These are phyloP conservation scores for Adelges cooleyi DNA, from an alignment of 1,140 invertebrate species.

Conservation along the genomic window DNA sequence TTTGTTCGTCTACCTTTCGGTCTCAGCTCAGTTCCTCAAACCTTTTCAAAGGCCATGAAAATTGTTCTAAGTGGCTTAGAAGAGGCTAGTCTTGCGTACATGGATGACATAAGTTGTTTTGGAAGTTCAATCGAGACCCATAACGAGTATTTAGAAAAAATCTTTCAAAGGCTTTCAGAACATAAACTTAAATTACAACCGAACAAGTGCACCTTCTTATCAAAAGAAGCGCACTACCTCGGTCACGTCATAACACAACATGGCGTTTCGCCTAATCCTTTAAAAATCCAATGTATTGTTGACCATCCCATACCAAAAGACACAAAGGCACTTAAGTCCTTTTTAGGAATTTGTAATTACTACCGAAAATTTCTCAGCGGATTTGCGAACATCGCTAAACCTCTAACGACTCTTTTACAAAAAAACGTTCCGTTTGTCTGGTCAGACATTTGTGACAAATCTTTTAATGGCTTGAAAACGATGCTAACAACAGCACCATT, in stretches of 20 bases:
- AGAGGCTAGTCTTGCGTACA: too few relatives aligned
- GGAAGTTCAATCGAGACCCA: too few relatives aligned
- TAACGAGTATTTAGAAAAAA: too few relatives aligned
- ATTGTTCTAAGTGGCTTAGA: too few relatives aligned
- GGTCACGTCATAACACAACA: conserved; percentile 37
- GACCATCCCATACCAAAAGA: conserved; percentile 36
- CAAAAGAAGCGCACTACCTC: conserved; percentile 34
- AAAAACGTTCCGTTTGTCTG: conserved; percentile 32
- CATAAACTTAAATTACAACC: conserved; percentile 24
- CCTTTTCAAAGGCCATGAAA: conserved; percentile 38
- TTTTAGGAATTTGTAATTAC: conserved; percentile 40
- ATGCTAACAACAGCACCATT: conserved; percentile 30
- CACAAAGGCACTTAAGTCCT: conserved; percentile 37
- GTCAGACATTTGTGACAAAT: not conserved
- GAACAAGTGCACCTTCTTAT: conserved; percentile 36
- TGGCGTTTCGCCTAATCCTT: conserved; percentile 36
- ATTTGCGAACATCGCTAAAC: conserved; percentile 37
- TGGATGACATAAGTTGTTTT: too few relatives aligned
- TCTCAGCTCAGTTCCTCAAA: conserved; percentile 32
- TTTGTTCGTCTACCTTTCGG: too few relatives aligned
- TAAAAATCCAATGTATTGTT: conserved; percentile 36
- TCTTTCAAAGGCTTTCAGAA: too few relatives aligned
- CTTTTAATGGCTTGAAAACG: conserved; percentile 19
- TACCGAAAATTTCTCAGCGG: conserved; percentile 39
- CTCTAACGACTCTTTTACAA: conserved; percentile 37